Evolutionary conservation across 2,113 vertebrate genomes (phyloP).

Genomic region (Siniperca knerii): DNA sequence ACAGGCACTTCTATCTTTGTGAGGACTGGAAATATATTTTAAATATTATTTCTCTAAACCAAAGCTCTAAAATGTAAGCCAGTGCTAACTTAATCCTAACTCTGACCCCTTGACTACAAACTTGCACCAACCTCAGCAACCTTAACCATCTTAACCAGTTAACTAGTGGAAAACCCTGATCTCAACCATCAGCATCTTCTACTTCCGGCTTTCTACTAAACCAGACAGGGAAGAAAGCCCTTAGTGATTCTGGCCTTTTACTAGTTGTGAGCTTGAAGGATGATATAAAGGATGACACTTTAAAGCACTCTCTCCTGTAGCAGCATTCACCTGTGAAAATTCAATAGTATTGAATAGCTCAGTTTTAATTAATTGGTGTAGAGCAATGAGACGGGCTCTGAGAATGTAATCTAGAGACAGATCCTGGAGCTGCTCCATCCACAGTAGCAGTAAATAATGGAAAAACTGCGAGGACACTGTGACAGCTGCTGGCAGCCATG

Average conservation of each 20-base stretch:
- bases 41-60: neutral
- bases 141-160: neutral
- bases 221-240: neutral
- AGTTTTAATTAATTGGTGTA: constrained; percentile 14
- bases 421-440: constrained; percentile 15
- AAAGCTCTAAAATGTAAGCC: constrained; percentile 1
- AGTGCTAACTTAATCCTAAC: neutral
- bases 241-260: neutral
- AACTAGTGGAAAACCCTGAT: neutral
- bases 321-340: constrained; percentile 16
- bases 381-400: neutral
- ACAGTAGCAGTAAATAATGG: constrained; percentile 8
- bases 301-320: neutral
- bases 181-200: neutral
- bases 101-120: neutral
- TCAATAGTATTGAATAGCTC: neutral
- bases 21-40: constrained; percentile 24
- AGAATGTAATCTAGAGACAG: constrained; percentile 18
- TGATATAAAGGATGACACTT: neutral
- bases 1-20: constrained; percentile 44
- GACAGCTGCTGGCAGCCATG: constrained; percentile 14
- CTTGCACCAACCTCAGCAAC: neutral
- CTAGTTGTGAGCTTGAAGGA: constrained; percentile 2
- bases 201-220: neutral
- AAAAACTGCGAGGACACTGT: neutral